These are phyloP conservation scores for Perca flavescens DNA, from an alignment of 2,113 vertebrate genomes.

Conservation along the genomic window DNA sequence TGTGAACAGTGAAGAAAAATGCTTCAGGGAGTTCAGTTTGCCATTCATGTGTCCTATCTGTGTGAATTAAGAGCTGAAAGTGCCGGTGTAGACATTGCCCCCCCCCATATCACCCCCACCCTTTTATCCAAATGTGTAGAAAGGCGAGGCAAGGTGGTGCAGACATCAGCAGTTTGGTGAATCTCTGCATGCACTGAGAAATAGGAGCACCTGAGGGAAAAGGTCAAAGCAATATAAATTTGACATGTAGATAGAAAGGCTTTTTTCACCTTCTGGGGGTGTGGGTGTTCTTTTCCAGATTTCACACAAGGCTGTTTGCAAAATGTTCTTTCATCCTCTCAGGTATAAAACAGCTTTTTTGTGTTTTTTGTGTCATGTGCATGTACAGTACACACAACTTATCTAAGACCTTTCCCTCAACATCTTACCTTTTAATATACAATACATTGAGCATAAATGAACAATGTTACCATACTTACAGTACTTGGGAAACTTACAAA, in stretches of 20 bases:
- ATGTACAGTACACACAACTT: neutral
- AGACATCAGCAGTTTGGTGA: constrained; percentile 75
- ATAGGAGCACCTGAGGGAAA: constrained; percentile 65
- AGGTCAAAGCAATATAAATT: constrained; percentile 76
- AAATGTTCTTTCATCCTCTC: constrained; percentile 1
- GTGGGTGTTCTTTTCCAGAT: constrained; percentile 26
- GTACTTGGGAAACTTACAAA: neutral
- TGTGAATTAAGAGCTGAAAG: constrained; percentile 62
- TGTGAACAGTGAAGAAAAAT: constrained; percentile 28
- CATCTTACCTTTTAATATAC: neutral
- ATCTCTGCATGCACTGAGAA: constrained; percentile 56
- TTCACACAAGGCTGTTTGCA: constrained; percentile 27
- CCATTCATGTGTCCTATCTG: constrained; percentile 60
- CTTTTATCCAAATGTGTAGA: constrained; percentile 67
- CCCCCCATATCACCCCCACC: constrained; percentile 2
- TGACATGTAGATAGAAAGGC: constrained; percentile 66
- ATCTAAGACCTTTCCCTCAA: neutral
- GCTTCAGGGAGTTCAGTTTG: constrained; percentile 54
- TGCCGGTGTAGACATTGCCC: constrained; percentile 53
- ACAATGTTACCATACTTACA: neutral
- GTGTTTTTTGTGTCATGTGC: neutral
- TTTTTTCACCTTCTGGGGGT: constrained; percentile 51
- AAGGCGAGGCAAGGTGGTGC: constrained; percentile 56
- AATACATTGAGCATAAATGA: neutral
- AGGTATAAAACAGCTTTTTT: neutral